Evolutionary conservation across 1,140 invertebrate species (phyloP), one percentile per base, ranked within the genome.

Genomic region (Drosophila cardini): DNA sequence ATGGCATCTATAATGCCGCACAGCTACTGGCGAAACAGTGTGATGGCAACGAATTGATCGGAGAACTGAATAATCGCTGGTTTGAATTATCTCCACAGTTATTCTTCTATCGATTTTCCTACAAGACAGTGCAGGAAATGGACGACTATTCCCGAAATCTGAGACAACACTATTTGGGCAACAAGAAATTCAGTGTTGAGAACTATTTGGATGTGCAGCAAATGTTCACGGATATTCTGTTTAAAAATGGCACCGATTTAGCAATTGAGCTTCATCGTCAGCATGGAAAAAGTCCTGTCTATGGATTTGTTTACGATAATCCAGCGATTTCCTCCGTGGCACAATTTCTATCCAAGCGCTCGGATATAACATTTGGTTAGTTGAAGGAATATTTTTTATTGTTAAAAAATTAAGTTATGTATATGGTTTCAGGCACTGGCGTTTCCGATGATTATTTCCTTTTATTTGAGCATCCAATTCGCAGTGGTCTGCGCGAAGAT

Each of bases 1-100:
- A 94, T 83, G 94, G 93, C 60, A 85, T 94, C 10, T 94, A 93
- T 64, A 93, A 93, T 36, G 93, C 91, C 18, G 93, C 93, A 52
- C 92, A 71, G 16, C 21, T 86, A 0, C 34, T 84, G 10, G 43
- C 58, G 10, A 70, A 60, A 6, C 56, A 53, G 2, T 10, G 18
- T 8, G 38, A 57, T 21, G 69, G 76, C 0, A 43, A 42, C 2
- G 70, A 80, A 18, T n/a, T 26, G 0, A 64, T 64, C 16, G 36
- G 18, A 0, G 38, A 42, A 8, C 4, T 64, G 13, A 64, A 79
- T 26, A 48, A 26, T 8, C 64, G 65, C 0, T 79, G 77, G 77
- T 36, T 43, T 32, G 73, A 79, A 6, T 36, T 79, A 10, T 69
- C 73, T 1, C 77, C 77, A 11, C 46, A 69, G 11, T 69, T 69